Base-by-base conservation (phyloP, 2,797 vertebrate species). In the Hafferia zeledoni region DNA sequence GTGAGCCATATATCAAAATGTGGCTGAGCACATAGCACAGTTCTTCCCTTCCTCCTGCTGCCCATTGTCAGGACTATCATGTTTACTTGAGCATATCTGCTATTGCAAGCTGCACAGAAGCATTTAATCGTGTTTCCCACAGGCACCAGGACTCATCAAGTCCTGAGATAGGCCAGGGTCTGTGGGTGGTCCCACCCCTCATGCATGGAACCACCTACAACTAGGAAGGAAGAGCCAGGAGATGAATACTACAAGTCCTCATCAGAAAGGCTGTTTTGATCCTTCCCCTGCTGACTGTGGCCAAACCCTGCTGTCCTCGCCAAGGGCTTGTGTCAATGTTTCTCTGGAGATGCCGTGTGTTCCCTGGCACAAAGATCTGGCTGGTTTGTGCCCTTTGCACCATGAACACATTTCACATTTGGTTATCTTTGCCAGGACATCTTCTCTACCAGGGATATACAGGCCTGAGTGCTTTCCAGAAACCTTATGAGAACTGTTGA, bases 301-400 rank as follows among this genome's bases (percentile, higher is more conserved):
- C 41, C 72, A 75, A 68, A 79, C 64, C 7, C 5, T 11, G 7
- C 44, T 43, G 39, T 69, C 56, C 28, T 49, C 25, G 11, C 5
- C 0, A 2, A 49, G 14, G 37, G 14, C 46, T 1, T 0, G 2
- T 57, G 41, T 13, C 4, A 3, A 41, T 2, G 5, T 70, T 74
- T 11, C 8, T 50, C n/a, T 27, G 15, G 30, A 55, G 14, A 25
- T 71, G 53, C 27, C 30, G 5, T 16, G 24, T 63, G 31, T 17
- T 56, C 67, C 30, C n/a, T 72, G 65, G 37, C 30, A 47, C 15
- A 17, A 31, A 9, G 17, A 20, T 7, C 77, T 72, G 64, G 4
- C 31, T 56, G 43, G 19, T 31, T 28, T 39, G 31, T 59, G 25
- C 2, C 17, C 23, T 7, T 59, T 72, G 35, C 35, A 63, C 39